phyloP scores from a whole-genome alignment of 2,113 vertebrate species.

The Rhinolophus sinicus region DNA sequence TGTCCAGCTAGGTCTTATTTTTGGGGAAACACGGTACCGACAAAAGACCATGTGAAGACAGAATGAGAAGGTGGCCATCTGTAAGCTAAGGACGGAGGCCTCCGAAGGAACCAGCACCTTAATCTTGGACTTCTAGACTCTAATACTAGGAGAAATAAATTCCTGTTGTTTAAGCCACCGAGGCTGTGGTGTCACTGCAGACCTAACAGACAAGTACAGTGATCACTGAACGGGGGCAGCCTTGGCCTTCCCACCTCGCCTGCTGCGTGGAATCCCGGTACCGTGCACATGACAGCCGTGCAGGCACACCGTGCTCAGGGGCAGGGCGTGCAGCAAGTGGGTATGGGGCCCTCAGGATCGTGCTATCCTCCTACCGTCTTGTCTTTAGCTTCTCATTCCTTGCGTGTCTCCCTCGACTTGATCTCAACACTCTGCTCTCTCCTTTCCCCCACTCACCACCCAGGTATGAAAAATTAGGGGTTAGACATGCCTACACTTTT shows the following conservation, averaged over 20 bases:
- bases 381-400: not conserved
- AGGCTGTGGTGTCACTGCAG: not conserved
- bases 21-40: no score
- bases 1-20: no score
- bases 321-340: not conserved
- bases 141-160: not conserved
- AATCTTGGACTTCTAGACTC: not conserved
- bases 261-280: not conserved
- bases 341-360: no score
- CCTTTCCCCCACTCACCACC: rapidly evolving
- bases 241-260: not conserved
- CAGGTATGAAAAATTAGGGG: not conserved
- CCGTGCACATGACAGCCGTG: not conserved
- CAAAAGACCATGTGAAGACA: not conserved
- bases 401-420: not conserved
- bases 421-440: not conserved
- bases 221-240: not conserved
- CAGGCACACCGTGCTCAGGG: not conserved
- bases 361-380: not conserved
- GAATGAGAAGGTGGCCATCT: not conserved
- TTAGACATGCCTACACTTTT: not conserved
- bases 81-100: not conserved
- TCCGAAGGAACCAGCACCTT: not conserved
- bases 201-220: not conserved
- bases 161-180: not conserved